phyloP scores from a whole-genome alignment of 2,888 invertebrate genomes.

The Archips xylosteana region DNA sequence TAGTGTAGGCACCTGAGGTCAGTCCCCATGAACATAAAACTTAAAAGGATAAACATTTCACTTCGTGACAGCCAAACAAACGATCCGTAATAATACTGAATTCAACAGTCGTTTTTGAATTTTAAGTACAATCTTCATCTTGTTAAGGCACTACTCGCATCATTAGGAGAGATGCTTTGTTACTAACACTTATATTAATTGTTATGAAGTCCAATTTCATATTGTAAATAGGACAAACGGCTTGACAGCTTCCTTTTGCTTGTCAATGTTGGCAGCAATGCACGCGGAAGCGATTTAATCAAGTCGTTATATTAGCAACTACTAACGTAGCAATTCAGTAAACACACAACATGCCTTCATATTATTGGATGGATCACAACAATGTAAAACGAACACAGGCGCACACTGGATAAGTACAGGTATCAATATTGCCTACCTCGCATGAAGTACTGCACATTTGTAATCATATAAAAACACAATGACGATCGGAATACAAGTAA shows the following conservation, averaged over 20 bases:
- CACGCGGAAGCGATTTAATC: slow-evolving; percentile 43
- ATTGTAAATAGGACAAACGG: slow-evolving; percentile 53
- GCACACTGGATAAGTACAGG: slow-evolving; percentile 85
- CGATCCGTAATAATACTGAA: slow-evolving; percentile 64
- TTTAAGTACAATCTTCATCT: slow-evolving; percentile 60
- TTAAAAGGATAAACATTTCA: slow-evolving; percentile 27
- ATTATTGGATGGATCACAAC: slow-evolving; percentile 83
- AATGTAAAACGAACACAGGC: slow-evolving; percentile 80
- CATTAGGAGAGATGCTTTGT: slow-evolving; percentile 73
- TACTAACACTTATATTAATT: slow-evolving; percentile 77
- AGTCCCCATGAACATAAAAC: slow-evolving; percentile 26
- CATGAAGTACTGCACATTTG: slow-evolving; percentile 39
- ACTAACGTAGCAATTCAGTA: slow-evolving; percentile 58
- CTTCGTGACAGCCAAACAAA: slow-evolving; percentile 39
- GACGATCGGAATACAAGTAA: background rate
- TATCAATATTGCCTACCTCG: slow-evolving; percentile 71
- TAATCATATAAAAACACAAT: slow-evolving; percentile 23
- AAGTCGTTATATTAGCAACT: slow-evolving; percentile 33
- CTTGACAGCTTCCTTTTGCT: slow-evolving; percentile 19
- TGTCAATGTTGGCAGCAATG: slow-evolving; percentile 21
- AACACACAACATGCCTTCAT: slow-evolving; percentile 79
- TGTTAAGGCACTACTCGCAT: slow-evolving; percentile 68
- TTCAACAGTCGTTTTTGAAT: slow-evolving; percentile 57
- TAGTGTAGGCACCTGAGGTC: slow-evolving; percentile 13
- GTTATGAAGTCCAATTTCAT: slow-evolving; percentile 71